A percentile compares a stretch with the other conserved stretches of the same genome.
Conservation (phyloP, 1,140 invertebrate species). For the Anastatus disparis region DNA sequence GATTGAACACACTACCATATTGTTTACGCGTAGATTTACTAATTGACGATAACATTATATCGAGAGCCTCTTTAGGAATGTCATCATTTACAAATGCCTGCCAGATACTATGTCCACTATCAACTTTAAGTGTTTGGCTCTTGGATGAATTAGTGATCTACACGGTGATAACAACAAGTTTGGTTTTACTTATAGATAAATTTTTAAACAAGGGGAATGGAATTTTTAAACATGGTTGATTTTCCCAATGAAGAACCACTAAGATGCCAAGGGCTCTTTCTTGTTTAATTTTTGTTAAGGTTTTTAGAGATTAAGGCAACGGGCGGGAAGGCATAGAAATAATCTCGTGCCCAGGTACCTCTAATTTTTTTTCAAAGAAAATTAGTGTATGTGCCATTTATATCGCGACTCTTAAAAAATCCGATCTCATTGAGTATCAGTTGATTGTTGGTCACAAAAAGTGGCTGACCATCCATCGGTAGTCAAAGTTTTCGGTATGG, state of each 20-base stretch:
- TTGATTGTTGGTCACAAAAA: too few species aligned
- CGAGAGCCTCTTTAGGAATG: neutral
- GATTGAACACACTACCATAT: too few species aligned
- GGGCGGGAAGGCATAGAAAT: slow-evolving; percentile 43
- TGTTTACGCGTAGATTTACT: too few species aligned
- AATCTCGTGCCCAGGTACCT: slow-evolving; percentile 27
- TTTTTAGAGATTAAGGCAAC: slow-evolving; percentile 38
- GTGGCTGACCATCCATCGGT: too few species aligned
- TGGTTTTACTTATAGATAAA: slow-evolving; percentile 36
- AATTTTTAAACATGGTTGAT: too few species aligned
- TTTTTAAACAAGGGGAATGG: slow-evolving; percentile 32
- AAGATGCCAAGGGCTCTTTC: slow-evolving; percentile 45
- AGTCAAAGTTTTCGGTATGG: too few species aligned
- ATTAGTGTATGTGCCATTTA: too few species aligned
- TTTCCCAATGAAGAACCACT: slow-evolving; percentile 44
- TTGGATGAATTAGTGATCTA: slow-evolving; percentile 44
- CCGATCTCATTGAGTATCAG: too few species aligned
- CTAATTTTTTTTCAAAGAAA: too few species aligned
- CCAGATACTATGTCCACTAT: slow-evolving; percentile 42
- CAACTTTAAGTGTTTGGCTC: slow-evolving; percentile 44
- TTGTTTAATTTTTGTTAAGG: slow-evolving; percentile 33
- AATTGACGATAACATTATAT: too few species aligned
- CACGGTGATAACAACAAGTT: slow-evolving; percentile 43
- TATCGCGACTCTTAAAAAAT: too few species aligned
- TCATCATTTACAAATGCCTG: slow-evolving; percentile 13